Percentiles rank a stretch among this genome's conserved stretches.
Conservation (phyloP, 2,113 vertebrate species). For the Oncorhynchus gorbuscha region DNA sequence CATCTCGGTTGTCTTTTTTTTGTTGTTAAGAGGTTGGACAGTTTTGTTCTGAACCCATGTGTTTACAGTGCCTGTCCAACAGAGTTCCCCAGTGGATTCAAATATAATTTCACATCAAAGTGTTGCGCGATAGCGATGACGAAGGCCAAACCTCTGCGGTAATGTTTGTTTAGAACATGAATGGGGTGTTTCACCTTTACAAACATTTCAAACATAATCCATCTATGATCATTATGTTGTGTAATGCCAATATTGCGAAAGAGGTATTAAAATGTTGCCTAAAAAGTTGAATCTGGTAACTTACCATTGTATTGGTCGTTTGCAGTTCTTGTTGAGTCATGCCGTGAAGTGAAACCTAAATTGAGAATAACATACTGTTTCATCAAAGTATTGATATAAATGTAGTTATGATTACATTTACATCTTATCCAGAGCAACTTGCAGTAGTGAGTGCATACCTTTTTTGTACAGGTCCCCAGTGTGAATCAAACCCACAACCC, state of each 20-base stretch:
- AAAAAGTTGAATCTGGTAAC: constrained; percentile 20
- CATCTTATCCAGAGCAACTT: too few species aligned
- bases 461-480: too few species aligned
- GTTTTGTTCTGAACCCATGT: constrained; percentile 37
- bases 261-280: not conserved
- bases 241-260: not conserved
- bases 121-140: not conserved
- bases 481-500: too few species aligned
- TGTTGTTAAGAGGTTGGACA: constrained; percentile 21
- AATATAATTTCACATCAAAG: constrained; percentile 3
- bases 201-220: not conserved
- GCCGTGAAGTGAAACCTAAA: constrained; percentile 32
- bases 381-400: not conserved
- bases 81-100: constrained; percentile 22
- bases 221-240: not conserved
- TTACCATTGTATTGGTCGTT: constrained; percentile 9
- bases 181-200: not conserved
- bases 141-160: not conserved
- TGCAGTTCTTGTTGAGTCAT: constrained; percentile 8
- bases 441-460: too few species aligned
- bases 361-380: not conserved
- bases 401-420: not conserved
- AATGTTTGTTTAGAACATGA: not conserved
- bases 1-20: constrained; percentile 39
- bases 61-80: constrained; percentile 42